Percentiles rank a stretch among this genome's conserved stretches.
These are phyloP conservation scores for Rallus limicola DNA, from an alignment of 2,113 vertebrate genomes.

Conservation along the genomic window DNA sequence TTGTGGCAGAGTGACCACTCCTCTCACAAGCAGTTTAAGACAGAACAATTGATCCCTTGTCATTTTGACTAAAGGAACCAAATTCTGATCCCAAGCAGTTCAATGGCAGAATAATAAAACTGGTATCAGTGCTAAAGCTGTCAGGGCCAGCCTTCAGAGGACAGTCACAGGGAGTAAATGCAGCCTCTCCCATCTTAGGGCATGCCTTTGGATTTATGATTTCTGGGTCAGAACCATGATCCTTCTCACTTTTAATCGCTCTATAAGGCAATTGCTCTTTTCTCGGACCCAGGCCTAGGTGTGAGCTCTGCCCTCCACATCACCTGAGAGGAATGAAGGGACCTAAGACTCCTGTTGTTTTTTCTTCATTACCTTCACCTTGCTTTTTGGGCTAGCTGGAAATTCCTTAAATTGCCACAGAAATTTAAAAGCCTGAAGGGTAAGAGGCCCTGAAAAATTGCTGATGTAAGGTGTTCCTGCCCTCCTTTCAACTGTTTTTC, in stretches of 20 bases:
- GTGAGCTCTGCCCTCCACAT: not conserved
- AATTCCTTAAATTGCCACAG: not conserved
- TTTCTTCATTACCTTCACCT: not conserved
- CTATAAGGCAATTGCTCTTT: not conserved
- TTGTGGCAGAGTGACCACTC: not conserved
- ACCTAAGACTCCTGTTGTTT: accelerated
- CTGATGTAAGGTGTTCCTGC: not conserved
- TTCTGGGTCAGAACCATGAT: not conserved
- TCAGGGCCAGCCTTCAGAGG: not conserved
- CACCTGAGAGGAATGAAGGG: not conserved
- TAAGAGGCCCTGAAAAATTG: not conserved
- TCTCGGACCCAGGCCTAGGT: not conserved
- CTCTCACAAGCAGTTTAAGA: not conserved
- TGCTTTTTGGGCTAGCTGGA: not conserved
- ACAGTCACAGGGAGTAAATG: not conserved
- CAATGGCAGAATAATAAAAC: not conserved
- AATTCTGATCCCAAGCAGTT: not conserved
- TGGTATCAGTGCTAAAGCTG: accelerated
- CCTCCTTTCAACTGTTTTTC: not conserved
- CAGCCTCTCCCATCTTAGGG: not conserved
- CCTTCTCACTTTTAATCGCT: not conserved
- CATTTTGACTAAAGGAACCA: not conserved
- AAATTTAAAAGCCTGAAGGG: not conserved
- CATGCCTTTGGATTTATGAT: not conserved
- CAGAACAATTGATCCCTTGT: not conserved